Base-by-base conservation (phyloP, 1,140 invertebrate genomes). In the Bombus superbus region DNA sequence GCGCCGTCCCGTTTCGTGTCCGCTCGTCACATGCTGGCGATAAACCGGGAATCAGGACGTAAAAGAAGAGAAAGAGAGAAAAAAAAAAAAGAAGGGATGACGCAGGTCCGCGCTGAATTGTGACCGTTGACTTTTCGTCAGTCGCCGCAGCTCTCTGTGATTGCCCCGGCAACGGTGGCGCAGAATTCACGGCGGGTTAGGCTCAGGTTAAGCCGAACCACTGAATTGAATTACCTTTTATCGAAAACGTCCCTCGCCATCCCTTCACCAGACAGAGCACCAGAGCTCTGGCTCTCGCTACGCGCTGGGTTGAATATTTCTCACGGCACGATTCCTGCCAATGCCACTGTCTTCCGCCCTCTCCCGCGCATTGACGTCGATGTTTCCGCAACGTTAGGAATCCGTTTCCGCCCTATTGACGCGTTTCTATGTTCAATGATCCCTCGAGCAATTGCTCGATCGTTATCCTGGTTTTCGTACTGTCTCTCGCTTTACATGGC, bases 211-310 rank as follows among this genome's bases (percentile, higher is more conserved):
- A 53, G 53, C 62, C 76, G 77, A 77, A 69, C 64, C 85, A 85
- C 83, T 79, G 88, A 79, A 90, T 89, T 85, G 81, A 85, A 82
- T 85, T 83, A 77, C 53, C 86, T 88, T 83, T 90, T 90, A 90
- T 90, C 79, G 83, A 81, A 77, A 68, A 79, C 68, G 42, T 42
- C 71, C 68, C 38, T 40, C 22, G 8, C 38, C 35, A 64, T 13
- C 35, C 47, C 78, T 72, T 73, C 66, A 44, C 44, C 47, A 22
- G 47, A 22, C 47, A 53, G 47, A 53, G 18, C 47, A 22, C 8
- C 32, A 32, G 32, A 32, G 28, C 32, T 3, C 64, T 66, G 2
- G 59, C 28, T 62, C 42, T 81, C 64, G 81, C 69, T 28, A 59
- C n/a, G 57, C 57, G 69, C 53, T 47, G 59, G 57, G 73, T 72